Evolutionary conservation across 2,888 invertebrate species (phyloP).

Genomic region (Megamerina dolium): DNA sequence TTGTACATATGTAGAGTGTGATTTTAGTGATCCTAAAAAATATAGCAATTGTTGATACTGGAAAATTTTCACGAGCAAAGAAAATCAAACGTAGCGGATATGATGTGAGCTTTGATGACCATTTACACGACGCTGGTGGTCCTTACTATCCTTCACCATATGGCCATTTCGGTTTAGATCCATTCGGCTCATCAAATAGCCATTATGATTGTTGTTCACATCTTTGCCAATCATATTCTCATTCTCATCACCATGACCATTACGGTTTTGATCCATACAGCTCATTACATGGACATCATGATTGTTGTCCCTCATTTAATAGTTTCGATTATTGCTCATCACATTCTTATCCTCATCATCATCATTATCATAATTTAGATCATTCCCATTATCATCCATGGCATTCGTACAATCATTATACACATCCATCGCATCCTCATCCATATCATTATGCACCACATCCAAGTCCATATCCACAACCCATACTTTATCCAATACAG

Average conservation of each 20-base stretch:
- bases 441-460: conserved; percentile 6
- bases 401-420: conserved; percentile 5
- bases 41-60: no score
- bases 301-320: conserved; percentile 7
- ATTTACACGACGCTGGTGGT: no score
- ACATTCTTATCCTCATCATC: conserved; percentile 13
- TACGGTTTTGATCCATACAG: no score
- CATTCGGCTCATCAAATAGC: no score
- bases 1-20: no score
- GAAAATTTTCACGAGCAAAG: no score
- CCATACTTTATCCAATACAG: conserved; percentile 10
- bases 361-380: conserved; percentile 12
- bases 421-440: conserved; percentile 7
- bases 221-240: conserved; percentile 8
- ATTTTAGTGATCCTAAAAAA: no score
- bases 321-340: conserved; percentile 8
- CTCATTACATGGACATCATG: conserved; percentile 5
- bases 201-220: conserved; percentile 1
- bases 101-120: no score
- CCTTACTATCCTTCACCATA: conserved; percentile 17
- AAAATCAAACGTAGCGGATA: no score
- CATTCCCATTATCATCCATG: conserved; percentile 11
- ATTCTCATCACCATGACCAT: not conserved
- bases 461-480: conserved; percentile 14
- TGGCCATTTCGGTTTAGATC: conserved; percentile 19